Base-by-base conservation (phyloP, 2,797 vertebrate species). In the Pseudochirops cupreus region DNA sequence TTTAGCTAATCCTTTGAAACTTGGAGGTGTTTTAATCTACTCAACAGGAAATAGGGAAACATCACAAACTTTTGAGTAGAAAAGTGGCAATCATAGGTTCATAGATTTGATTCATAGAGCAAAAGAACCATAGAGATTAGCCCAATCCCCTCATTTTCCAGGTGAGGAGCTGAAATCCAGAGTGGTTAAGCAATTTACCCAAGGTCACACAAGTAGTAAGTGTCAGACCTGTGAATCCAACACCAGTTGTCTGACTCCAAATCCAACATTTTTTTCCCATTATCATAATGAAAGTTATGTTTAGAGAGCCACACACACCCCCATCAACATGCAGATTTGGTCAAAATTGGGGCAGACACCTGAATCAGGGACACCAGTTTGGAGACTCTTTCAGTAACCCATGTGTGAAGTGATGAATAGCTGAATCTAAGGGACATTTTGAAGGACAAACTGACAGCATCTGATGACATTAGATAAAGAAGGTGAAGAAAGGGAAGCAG, bases 381-480 rank as follows among this genome's bases (percentile, higher is more conserved):
- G 21, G 39, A 87, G 39, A 87, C 39, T 87, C 14, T 74, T 67
- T 74, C 74, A 87, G 74, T 26, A 87, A 87, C 50, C 5, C 24
- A 26, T 46, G 74, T 50, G 39, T 50, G 2, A 50, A 50, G 74
- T 50, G 74, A 87, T 87, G 74, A 28, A 50, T 46, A 50, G 74
- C 21, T 87, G 39, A 87, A 26, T 50, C 39, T 46, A 50, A 87
- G 39, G 28, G 74, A 26, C n/a, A 87, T 87, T 87, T 50, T 87
- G 74, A 50, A 87, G 39, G 74, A 50, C 39, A 87, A 46, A 26
- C 10, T 87, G 74, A 50, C 74, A 87, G 74, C 39, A 46, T 87
- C 21, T 87, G 74, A 87, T 87, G 74, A 87, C 74, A 87, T 87
- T 87, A 87, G 74, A 87, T 87, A 87, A 87, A 87, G 39, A 87